Percentiles rank a stretch among this genome's conserved stretches.
Conservation (phyloP, 2,888 invertebrate genomes). For the Chloroclysta siterata region DNA sequence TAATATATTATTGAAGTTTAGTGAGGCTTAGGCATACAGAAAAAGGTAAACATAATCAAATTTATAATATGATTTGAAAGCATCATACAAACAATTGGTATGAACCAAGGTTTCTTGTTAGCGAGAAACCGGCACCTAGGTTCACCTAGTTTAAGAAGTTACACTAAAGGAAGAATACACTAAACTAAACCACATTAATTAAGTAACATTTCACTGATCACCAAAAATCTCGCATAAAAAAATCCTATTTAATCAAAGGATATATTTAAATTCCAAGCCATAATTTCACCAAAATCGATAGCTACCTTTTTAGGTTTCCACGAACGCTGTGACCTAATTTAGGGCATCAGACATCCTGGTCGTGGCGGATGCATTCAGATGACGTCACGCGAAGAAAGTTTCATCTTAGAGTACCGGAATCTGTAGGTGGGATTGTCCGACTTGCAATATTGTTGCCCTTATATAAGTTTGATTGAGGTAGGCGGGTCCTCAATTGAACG, state of each 20-base stretch:
- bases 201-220: too few relatives aligned
- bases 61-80: too few relatives aligned
- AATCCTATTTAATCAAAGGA: constrained; percentile 1
- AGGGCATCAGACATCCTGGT: constrained; percentile 32
- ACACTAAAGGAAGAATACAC: too few relatives aligned
- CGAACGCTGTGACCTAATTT: constrained; percentile 39
- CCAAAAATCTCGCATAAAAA: too few relatives aligned
- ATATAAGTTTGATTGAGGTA: constrained; percentile 6
- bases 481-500: neutral
- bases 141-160: too few relatives aligned
- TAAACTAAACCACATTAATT: too few relatives aligned
- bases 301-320: constrained; percentile 38
- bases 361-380: constrained; percentile 36
- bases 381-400: constrained; percentile 48
- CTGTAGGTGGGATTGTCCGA: constrained; percentile 22
- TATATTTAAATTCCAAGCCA: constrained; percentile 22
- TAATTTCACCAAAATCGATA: constrained; percentile 28
- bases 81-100: too few relatives aligned
- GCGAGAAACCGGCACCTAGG: too few relatives aligned
- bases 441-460: constrained; percentile 20
- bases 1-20: too few relatives aligned
- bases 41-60: too few relatives aligned
- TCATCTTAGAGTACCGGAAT: constrained; percentile 35
- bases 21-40: too few relatives aligned
- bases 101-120: too few relatives aligned